Evolutionary conservation across 2,113 vertebrate genomes (phyloP).

Genomic region (Patagioenas fasciata): DNA sequence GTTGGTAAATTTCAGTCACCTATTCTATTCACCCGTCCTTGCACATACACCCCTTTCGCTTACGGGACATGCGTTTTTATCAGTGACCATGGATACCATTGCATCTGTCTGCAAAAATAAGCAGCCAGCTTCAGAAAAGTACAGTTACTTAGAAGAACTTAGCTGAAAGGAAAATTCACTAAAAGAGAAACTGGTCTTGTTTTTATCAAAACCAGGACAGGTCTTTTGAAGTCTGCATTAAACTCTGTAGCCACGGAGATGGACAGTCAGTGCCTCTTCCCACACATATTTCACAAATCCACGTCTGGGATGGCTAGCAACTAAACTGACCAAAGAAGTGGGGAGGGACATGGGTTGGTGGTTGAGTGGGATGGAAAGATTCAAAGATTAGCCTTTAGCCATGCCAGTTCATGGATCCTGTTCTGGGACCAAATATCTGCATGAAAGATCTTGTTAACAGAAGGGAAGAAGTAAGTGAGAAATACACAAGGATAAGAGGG

Average conservation of each 20-base stretch:
- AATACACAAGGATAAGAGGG: background rate
- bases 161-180: too few relatives aligned
- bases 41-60: too few relatives aligned
- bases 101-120: too few relatives aligned
- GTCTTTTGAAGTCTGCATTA: background rate
- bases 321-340: background rate
- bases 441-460: background rate
- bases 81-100: too few relatives aligned
- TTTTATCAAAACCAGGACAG: too few relatives aligned
- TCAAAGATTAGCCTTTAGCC: background rate
- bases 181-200: too few relatives aligned
- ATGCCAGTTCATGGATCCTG: background rate
- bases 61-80: too few relatives aligned
- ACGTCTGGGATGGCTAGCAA: background rate
- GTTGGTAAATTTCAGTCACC: too few relatives aligned
- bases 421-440: background rate
- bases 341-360: too few relatives aligned
- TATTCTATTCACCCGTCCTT: too few relatives aligned
- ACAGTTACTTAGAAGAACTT: too few relatives aligned
- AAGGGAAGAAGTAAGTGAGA: background rate
- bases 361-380: background rate
- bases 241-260: background rate
- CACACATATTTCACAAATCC: background rate
- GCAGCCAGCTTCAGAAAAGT: too few relatives aligned
- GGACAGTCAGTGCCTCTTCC: background rate